A percentile compares a stretch with the other conserved stretches of the same genome.
Conservation (phyloP, 2,888 invertebrate genomes). For the Dicranocentrus wangi region DNA sequence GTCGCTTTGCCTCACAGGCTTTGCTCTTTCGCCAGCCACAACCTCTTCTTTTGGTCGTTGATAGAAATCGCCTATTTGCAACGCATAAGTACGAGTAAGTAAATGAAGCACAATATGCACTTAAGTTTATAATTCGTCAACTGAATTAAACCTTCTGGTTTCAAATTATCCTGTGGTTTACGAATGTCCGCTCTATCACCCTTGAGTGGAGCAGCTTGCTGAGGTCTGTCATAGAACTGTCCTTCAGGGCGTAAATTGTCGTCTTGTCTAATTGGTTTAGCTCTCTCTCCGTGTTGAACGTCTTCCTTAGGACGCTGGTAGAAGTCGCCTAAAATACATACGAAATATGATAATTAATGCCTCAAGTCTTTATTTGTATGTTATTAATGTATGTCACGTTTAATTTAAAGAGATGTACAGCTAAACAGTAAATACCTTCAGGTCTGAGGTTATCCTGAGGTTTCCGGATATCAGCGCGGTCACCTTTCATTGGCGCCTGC, state of each 20-base stretch:
- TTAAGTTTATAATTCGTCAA: constrained; percentile 74
- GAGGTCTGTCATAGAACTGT: constrained; percentile 74
- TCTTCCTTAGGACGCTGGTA: constrained; percentile 77
- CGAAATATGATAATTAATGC: too few relatives aligned
- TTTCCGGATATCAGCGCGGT: constrained; percentile 74
- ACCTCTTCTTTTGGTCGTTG: constrained; percentile 76
- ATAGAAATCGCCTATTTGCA: constrained; percentile 73
- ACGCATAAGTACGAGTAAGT: too few relatives aligned
- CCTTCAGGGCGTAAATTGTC: constrained; percentile 79
- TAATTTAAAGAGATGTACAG: constrained; percentile 78
- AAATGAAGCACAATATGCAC: neutral
- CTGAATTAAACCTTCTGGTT: neutral
- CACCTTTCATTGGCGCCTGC: constrained; percentile 74
- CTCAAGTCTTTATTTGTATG: too few relatives aligned
- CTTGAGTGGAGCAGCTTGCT: constrained; percentile 55
- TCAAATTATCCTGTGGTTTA: constrained; percentile 70
- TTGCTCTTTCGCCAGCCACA: constrained; percentile 76
- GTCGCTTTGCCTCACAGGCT: constrained; percentile 76
- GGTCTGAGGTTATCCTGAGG: constrained; percentile 80
- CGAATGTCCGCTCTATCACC: constrained; percentile 61
- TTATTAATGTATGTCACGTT: too few relatives aligned
- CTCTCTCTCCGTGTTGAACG: constrained; percentile 78
- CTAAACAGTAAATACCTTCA: constrained; percentile 22
- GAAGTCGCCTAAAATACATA: constrained; percentile 62
- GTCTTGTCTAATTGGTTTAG: constrained; percentile 78